A percentile compares a stretch with the other conserved stretches of the same genome.
Conservation (phyloP, 1,140 invertebrate species). For the Anastrepha obliqua region DNA sequence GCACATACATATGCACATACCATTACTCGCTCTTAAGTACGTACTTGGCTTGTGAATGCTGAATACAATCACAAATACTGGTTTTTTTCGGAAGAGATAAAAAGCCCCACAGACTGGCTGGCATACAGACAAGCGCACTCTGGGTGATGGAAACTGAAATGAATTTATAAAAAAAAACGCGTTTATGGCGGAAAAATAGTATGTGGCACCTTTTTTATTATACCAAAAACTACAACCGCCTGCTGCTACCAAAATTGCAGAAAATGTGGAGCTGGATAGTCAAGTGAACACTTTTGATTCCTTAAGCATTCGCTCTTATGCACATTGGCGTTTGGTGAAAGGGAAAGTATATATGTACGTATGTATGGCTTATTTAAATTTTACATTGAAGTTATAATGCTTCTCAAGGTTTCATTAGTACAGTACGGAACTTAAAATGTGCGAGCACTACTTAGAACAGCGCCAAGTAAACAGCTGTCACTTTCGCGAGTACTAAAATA, state of each 20-base stretch:
- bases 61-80: slow-evolving; percentile 41
- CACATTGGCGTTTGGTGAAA: slow-evolving; percentile 27
- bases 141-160: slow-evolving; percentile 25
- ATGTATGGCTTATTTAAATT: neutral
- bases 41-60: neutral
- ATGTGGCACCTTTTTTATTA: slow-evolving; percentile 1
- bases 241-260: slow-evolving; percentile 18
- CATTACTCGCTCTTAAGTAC: neutral
- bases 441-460: neutral
- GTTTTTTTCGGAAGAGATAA: slow-evolving; percentile 45
- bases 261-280: slow-evolving; percentile 1
- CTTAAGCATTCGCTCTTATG: neutral
- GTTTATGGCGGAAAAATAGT: slow-evolving; percentile 40
- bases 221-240: neutral
- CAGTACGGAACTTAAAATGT: neutral
- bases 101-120: neutral
- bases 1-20: neutral
- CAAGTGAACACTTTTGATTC: slow-evolving; percentile 6
- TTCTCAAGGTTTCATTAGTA: neutral
- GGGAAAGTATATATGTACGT: slow-evolving; percentile 30
- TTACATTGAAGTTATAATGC: neutral
- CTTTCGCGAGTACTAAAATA: neutral
- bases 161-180: slow-evolving; percentile 35
- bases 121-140: neutral
- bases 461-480: neutral